Base-by-base conservation (phyloP, 2,888 invertebrate genomes). In the Colletes collaris region DNA sequence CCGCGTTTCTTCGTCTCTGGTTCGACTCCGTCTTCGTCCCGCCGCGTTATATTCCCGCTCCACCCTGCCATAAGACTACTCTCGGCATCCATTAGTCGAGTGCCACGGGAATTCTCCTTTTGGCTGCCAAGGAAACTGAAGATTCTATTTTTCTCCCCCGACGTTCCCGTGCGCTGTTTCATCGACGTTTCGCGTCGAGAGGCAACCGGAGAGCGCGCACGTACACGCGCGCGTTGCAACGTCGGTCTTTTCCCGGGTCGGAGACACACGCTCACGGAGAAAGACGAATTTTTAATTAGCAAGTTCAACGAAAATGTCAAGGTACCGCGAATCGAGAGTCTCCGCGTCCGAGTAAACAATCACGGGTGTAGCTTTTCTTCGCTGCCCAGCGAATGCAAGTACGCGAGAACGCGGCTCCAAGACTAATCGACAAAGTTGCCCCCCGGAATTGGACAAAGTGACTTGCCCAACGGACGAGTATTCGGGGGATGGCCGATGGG, bases 81-180 rank as follows among this genome's bases (percentile, higher is more conserved):
- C 56, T 89, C 88, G 85, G 92, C 91, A 92, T 92, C 93, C 93
- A 93, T 93, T 93, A 93, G 92, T 91, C 92, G 90, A 92, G 92
- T 91, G 90, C 91, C 90, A 87, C 81, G 79, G 70, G 81, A 87
- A 82, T 79, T 86, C 85, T 85, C 86, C 87, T 87, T 86, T 90
- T 90, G 86, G 83, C 89, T 87, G 88, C 88, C 88, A 82, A 85
- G 84, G 78, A 85, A 83, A 82, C 81, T 83, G 69, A 71, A 76
- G 74, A 83, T 85, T 82, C 82, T 82, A 82, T 80, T 80, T 71
- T 79, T 79, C 80, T 55, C 76, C 49, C 16, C 72, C 56, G 46
- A 6, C n/a, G 46, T 5, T 76, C n/a, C 2, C 37, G 16, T n/a
- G 53, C 70, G 10, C 52, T n/a, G 52, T 40, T 74, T 27, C 49